These are phyloP conservation scores for Odocoileus virginianus DNA, from an alignment of 2,113 vertebrate genomes.

Conservation along the genomic window DNA sequence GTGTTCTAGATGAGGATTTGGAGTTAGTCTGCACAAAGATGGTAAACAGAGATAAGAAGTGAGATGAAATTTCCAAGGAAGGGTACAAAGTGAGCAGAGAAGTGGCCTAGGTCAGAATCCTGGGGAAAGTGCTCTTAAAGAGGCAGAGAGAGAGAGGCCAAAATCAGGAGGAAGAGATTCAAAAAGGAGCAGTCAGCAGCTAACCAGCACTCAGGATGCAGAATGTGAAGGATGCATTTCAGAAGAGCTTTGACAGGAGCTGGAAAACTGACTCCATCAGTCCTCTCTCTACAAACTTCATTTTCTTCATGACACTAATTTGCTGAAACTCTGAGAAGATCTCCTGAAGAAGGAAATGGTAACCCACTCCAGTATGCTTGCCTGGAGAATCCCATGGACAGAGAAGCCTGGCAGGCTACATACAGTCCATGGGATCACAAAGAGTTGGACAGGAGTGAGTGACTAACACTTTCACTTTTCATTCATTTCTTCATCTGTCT, in stretches of 20 bases:
- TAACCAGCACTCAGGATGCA: not conserved
- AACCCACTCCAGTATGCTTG: not conserved
- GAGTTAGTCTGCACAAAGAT: not conserved
- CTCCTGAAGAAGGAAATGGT: not conserved
- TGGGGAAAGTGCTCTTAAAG: not conserved
- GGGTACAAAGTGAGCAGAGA: not conserved
- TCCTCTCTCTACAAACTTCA: not conserved
- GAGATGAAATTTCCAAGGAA: conserved; percentile 4
- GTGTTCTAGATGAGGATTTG: not conserved
- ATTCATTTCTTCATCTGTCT: not conserved
- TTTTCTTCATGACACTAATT: conserved; percentile 3
- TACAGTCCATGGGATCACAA: not conserved
- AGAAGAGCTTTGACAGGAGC: not conserved
- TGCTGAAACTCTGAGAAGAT: not conserved
- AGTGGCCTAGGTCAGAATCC: not conserved
- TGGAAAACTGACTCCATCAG: not conserved
- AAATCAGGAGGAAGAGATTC: not conserved
- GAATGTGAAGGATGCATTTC: not conserved
- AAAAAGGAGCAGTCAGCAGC: not conserved
- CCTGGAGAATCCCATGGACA: not conserved
- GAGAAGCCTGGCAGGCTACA: not conserved
- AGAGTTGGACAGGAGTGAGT: not conserved
- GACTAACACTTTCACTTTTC: not conserved
- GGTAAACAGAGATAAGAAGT: not conserved
- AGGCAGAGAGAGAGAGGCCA: not conserved